Base-by-base conservation (phyloP, 2,797 vertebrate species). In the Rhinophrynus dorsalis region DNA sequence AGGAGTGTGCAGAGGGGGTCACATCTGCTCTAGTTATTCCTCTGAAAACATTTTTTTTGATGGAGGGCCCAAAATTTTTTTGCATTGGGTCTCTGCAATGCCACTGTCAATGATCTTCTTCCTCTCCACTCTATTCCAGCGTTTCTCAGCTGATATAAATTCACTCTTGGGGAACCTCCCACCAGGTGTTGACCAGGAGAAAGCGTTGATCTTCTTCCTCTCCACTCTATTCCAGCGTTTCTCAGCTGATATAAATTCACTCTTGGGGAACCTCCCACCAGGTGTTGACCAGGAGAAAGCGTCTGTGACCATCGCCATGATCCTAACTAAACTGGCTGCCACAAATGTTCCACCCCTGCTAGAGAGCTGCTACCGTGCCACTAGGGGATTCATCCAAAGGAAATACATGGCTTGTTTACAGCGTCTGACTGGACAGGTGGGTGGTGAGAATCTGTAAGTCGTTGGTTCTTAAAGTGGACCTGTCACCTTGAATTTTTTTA, bases 271-370 rank as follows among this genome's bases (percentile, higher is more conserved):
- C 13, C 58, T 26, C 40, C 84, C 38, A 3, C 68, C 0, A 2
- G 86, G 73, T 67, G 78, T 95, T 40, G 85, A 88, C 0, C 77
- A 15, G 12, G 94, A 98, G 78, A 90, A 80, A 38, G 78, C 90
- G 38, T 54, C 75, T 9, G 2, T 95, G 75, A 82, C 91, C 44
- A 71, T 96, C 45, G 79, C 90, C 2, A 89, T 98, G 85, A 77
- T 91, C 0, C 59, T 99, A 68, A 89, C 93, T 76, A 95, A 82
- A 76, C 88, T 84, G n/a, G 90, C 95, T 32, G 89, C 87, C 0
- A 68, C 85, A 6, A 84, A 60, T 6, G 65, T 80, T 1, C 96
- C 97, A 0, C 15, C 10, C 1, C 76, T 94, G 55, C 81, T 98
- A 1, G 75, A 42, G 0, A 50, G 7, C 13, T 87, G 93, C 56